A percentile compares a stretch with the other conserved stretches of the same genome.
Evolutionary conservation across 2,113 vertebrate genomes (phyloP).

Genomic region (Istiophorus platypterus): DNA sequence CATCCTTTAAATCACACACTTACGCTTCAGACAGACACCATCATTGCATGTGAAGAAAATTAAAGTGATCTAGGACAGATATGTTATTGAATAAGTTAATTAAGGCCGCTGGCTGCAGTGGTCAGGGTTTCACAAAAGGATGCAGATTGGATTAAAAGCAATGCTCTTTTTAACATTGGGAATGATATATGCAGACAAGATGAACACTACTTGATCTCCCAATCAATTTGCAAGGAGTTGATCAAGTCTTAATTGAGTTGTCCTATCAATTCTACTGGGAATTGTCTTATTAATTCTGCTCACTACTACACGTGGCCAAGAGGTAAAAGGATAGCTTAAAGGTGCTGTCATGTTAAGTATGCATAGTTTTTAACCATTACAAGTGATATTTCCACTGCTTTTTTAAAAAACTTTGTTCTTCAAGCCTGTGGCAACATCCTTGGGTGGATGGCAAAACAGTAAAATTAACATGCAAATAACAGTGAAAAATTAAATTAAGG

Average conservation of each 20-base stretch:
- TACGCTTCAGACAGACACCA: conserved; percentile 54
- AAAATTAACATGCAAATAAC: background rate
- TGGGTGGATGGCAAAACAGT: background rate
- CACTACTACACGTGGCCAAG: conserved; percentile 44
- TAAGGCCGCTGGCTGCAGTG: conserved; percentile 60
- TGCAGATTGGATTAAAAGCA: conserved; percentile 70
- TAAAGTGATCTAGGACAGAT: conserved; percentile 77
- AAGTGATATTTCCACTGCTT: background rate
- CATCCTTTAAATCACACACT: conserved; percentile 70
- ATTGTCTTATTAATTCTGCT: conserved; percentile 64
- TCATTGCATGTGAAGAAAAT: conserved; percentile 71
- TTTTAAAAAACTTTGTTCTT: background rate
- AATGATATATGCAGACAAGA: conserved; percentile 66
- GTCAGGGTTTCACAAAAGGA: conserved; percentile 70
- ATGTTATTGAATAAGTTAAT: conserved; percentile 81
- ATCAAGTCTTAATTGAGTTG: conserved; percentile 82
- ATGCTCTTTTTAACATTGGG: conserved; percentile 62
- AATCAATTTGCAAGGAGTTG: conserved; percentile 75
- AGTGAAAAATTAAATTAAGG: background rate
- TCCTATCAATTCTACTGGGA: conserved; percentile 67
- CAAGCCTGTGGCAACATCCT: background rate
- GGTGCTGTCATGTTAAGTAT: conserved; percentile 32
- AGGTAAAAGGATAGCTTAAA: conserved; percentile 45
- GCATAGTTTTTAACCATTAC: background rate
- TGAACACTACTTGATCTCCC: conserved; percentile 67